These are phyloP conservation scores for Dascillus cervinus DNA, from an alignment of 2,888 invertebrate species.

Conservation along the genomic window DNA sequence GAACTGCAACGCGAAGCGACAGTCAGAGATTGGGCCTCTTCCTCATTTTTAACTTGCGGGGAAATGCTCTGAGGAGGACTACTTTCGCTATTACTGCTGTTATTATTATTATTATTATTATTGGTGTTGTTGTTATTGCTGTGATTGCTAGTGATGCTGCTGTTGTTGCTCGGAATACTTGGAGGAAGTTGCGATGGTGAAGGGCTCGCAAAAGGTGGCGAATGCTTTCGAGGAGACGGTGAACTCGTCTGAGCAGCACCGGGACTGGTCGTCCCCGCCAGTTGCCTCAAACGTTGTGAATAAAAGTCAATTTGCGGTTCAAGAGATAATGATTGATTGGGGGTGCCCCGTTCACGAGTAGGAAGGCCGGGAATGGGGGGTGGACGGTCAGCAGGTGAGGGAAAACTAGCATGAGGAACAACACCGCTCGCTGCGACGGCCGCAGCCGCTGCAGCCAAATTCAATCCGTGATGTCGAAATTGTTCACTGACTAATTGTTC, in stretches of 20 bases:
- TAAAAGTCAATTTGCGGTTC: slow-evolving; percentile 97
- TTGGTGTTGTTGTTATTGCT: slow-evolving; percentile 41
- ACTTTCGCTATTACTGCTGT: slow-evolving; percentile 45
- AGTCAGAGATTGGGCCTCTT: slow-evolving; percentile 45
- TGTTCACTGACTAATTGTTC: slow-evolving; percentile 78
- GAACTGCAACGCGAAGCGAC: slow-evolving; percentile 56
- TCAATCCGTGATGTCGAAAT: slow-evolving; percentile 71
- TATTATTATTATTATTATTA: slow-evolving; percentile 52
- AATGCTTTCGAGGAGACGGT: slow-evolving; percentile 74
- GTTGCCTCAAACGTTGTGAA: slow-evolving; percentile 98
- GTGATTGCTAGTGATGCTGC: slow-evolving; percentile 38
- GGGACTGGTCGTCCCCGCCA: slow-evolving; percentile 93
- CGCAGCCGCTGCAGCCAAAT: slow-evolving; percentile 68
- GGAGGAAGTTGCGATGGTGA: slow-evolving; percentile 66
- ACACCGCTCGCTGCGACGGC: slow-evolving; percentile 55
- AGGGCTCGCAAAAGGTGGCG: slow-evolving; percentile 72
- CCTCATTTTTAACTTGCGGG: slow-evolving; percentile 56
- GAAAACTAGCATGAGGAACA: slow-evolving; percentile 54
- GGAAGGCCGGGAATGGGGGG: slow-evolving; percentile 46
- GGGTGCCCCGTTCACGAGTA: slow-evolving; percentile 43
- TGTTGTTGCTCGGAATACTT: slow-evolving; percentile 39
- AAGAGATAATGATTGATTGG: slow-evolving; percentile 61
- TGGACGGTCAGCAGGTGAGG: slow-evolving; percentile 53
- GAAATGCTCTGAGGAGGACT: slow-evolving; percentile 60
- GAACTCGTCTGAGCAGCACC: slow-evolving; percentile 82